Evolutionary conservation across 2,113 vertebrate species (phyloP).

Genomic region (Addax nasomaculatus): DNA sequence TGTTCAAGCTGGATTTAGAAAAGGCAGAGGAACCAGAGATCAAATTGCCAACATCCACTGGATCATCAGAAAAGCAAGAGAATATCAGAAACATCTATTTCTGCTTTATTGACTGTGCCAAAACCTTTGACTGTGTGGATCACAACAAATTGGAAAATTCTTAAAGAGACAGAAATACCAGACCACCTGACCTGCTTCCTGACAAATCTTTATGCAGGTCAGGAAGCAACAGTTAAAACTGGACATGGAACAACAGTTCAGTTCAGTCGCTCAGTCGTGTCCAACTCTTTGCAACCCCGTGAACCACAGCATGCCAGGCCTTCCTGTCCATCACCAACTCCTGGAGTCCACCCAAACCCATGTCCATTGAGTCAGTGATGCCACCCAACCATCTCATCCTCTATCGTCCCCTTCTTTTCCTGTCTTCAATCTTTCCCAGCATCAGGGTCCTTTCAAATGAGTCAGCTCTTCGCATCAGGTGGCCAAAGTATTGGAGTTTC

Average conservation of each 20-base stretch:
- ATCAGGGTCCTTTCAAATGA: no score
- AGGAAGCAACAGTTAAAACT: not conserved
- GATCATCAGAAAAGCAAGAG: not conserved
- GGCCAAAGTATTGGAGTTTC: no score
- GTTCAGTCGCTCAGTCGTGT: no score
- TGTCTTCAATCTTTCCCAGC: no score
- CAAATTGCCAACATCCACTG: not conserved
- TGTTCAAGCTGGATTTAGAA: not conserved
- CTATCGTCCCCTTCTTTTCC: no score
- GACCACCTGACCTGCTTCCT: not conserved
- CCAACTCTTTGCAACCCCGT: no score
- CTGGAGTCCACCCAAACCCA: no score
- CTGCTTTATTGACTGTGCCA: not conserved
- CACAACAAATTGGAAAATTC: not conserved
- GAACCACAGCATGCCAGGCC: no score
- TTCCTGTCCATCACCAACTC: no score
- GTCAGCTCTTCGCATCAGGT: no score
- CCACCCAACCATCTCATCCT: no score
- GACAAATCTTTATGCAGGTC: not conserved
- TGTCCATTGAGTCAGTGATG: no score
- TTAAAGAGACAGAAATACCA: not conserved
- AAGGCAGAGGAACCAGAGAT: not conserved
- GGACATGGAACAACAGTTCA: not conserved
- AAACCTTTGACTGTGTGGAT: not conserved
- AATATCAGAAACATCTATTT: not conserved